Evolutionary conservation across 2,797 vertebrate species (phyloP), one percentile per base, ranked within the genome.

Genomic region (Acipenser oxyrinchus): DNA sequence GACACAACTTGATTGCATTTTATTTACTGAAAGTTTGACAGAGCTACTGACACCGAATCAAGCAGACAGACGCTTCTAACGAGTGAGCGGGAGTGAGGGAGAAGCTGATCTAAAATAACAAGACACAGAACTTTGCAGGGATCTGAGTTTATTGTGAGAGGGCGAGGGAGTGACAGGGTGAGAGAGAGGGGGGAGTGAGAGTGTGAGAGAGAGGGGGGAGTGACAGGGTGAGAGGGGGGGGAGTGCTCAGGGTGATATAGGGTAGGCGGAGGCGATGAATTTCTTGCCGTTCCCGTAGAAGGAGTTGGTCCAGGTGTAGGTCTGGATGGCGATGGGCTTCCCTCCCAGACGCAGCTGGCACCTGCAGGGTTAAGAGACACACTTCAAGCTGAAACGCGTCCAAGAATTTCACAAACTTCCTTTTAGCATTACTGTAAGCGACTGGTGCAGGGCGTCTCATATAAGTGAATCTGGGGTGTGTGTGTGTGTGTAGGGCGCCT

Each of bases 281-380:
- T 90, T 95, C 84, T 87, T 92, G 59, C 93, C 90, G 0, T 90
- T 6, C 1, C 86, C 89, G 0, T 95, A 96, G 53, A 64, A 85
- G 12, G 85, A 76, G 6, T 95, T 96, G 57, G 93, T 79, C 95
- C 96, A 98, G 66, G 90, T 78, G 68, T 94, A 96, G 1, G 95
- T 98, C 79, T 96, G 92, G 73, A 98, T 88, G 7, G 73, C 73
- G 69, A 96, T 74, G 49, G 68, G 37, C 52, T 94, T 77, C 8
- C 94, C 91, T 4, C 89, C 94, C 60, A 98, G 76, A 74, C 93
- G 94, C 68, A 97, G 77, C 49, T n/a, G 72, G 67, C 96, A 99
- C 12, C 96, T 99, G 75, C 10, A 74, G 49, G 67, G 57, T 71
- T 64, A 49, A 67, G 11, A 51, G 49, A 63, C 9, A 50, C 10